phyloP scores from a whole-genome alignment of 2,113 vertebrate genomes.

The Struthio camelus region DNA sequence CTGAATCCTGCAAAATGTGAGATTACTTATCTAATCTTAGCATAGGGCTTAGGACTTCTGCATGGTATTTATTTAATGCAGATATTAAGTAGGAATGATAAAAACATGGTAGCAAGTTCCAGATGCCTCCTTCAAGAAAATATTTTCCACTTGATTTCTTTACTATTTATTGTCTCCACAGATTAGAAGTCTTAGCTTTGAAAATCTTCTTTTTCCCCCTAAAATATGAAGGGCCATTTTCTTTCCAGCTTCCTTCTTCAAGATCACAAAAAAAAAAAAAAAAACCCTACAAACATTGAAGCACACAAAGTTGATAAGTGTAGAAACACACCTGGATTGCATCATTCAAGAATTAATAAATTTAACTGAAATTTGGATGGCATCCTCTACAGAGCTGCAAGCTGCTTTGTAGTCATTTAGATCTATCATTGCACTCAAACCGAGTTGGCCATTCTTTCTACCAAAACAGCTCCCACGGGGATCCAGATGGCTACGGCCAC shows the following conservation, averaged over 20 bases:
- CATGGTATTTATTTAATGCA: background rate
- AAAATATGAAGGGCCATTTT: background rate
- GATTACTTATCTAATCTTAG: background rate
- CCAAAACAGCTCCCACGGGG: background rate
- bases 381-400: background rate
- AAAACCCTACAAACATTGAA: background rate
- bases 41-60: background rate
- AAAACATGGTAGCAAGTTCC: background rate
- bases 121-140: background rate
- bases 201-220: background rate
- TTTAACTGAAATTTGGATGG: background rate
- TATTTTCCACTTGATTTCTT: background rate
- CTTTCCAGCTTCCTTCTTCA: background rate
- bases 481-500: constrained; percentile 11
- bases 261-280: background rate
- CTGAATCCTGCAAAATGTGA: background rate
- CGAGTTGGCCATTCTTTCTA: background rate
- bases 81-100: background rate
- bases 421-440: background rate
- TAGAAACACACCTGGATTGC: background rate
- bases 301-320: background rate
- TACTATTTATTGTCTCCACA: background rate
- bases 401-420: background rate
- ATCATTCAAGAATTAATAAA: background rate
- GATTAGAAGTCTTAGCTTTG: background rate